Conservation (phyloP, 2,888 invertebrate genomes). For the Cephus pygmeus region DNA sequence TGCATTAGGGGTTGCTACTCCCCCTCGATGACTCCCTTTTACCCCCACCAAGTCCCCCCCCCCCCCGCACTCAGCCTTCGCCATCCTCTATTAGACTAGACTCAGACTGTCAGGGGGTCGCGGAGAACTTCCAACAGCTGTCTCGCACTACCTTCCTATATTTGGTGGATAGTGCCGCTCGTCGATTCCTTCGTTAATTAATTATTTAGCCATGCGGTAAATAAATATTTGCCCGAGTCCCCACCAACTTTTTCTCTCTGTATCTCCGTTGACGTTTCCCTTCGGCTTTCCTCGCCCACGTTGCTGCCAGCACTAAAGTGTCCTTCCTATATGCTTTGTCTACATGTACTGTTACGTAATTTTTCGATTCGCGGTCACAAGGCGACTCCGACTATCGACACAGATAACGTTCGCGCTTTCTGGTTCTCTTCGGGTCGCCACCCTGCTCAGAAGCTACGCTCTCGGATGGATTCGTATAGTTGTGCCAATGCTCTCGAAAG, state of each 20-base stretch:
- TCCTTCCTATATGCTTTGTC: not conserved
- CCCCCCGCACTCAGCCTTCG: conserved; percentile 27
- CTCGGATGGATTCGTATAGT: too few species aligned
- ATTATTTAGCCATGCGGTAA: conserved; percentile 46
- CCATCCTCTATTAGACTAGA: conserved; percentile 27
- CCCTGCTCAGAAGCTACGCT: too few species aligned
- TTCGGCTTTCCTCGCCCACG: not conserved
- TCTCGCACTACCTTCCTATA: conserved; percentile 39
- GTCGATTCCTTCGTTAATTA: conserved; percentile 45
- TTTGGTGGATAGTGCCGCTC: conserved; percentile 35
- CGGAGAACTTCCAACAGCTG: conserved; percentile 35
- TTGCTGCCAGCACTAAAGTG: not conserved
- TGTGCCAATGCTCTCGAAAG: too few species aligned
- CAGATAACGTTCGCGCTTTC: too few species aligned
- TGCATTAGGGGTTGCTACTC: conserved; percentile 57
- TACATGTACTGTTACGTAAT: not conserved
- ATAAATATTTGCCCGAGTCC: conserved; percentile 38
- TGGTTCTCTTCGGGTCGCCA: too few species aligned
- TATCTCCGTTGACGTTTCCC: not conserved
- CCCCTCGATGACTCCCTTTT: conserved; percentile 5
- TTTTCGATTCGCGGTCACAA: too few species aligned
- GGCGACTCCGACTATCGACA: too few species aligned
- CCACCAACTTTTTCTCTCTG: not conserved
- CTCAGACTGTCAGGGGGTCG: conserved; percentile 6
- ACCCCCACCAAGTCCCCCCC: conserved; percentile 8